phyloP scores from a whole-genome alignment of 2,888 invertebrate genomes.

The Drosophila leonis region DNA sequence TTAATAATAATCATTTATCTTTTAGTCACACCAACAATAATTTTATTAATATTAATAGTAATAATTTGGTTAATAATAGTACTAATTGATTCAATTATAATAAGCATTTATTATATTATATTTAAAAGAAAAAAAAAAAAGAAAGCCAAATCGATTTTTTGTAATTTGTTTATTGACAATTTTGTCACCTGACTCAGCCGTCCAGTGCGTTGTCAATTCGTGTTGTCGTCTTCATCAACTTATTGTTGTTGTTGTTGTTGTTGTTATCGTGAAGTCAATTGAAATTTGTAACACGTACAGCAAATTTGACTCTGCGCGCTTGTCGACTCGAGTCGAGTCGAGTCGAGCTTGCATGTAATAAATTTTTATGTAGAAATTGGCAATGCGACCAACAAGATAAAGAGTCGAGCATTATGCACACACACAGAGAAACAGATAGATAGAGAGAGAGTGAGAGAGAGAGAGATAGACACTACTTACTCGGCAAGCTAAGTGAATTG shows the following conservation, averaged over 20 bases:
- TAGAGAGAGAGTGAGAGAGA: background rate
- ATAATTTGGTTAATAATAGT: too few relatives aligned
- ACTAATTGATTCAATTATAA: too few relatives aligned
- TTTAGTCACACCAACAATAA: too few relatives aligned
- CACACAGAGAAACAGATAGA: background rate
- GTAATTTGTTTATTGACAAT: conserved; percentile 24
- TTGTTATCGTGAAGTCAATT: conserved; percentile 61
- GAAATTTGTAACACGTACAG: conserved; percentile 75
- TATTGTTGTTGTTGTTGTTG: conserved; percentile 24
- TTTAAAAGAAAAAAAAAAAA: too few relatives aligned
- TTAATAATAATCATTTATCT: too few relatives aligned
- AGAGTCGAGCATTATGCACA: conserved; percentile 8
- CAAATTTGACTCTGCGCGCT: conserved; percentile 59
- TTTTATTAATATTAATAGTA: background rate
- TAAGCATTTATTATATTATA: too few relatives aligned
- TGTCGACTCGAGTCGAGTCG: background rate
- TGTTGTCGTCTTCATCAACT: conserved; percentile 41
- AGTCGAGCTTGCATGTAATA: conserved; percentile 49
- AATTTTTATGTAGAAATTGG: conserved; percentile 73
- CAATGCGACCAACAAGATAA: conserved; percentile 50
- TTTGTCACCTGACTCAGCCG: conserved; percentile 47
- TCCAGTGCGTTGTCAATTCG: conserved; percentile 21
- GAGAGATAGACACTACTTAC: conserved; percentile 8
- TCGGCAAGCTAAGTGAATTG: conserved; percentile 60
- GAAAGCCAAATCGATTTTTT: background rate